Conservation (phyloP, 2,113 vertebrate genomes). For the Megaptera novaeangliae region DNA sequence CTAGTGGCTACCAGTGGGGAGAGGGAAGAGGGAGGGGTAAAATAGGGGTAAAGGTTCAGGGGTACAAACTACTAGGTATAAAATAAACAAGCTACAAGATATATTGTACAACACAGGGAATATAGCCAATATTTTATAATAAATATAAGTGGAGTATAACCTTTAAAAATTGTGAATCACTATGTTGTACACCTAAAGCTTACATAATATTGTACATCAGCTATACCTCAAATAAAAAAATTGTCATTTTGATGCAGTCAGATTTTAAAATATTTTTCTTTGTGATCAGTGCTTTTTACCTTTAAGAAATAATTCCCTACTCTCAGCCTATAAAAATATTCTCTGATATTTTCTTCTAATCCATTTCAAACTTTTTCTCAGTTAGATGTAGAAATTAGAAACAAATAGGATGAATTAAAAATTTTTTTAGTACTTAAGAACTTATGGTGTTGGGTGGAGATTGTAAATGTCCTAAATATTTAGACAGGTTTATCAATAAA, state of each 20-base stretch:
- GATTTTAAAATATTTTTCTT: neutral
- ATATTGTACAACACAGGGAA: no score
- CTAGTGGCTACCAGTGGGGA: neutral
- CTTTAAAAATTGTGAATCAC: no score
- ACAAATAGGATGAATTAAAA: neutral
- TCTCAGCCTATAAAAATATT: neutral
- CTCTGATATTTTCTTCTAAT: neutral
- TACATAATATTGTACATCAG: no score
- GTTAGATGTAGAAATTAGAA: neutral
- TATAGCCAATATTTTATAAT: no score
- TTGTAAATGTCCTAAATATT: neutral
- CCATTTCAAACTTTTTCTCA: neutral
- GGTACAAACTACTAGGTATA: no score
- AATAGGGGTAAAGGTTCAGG: no score
- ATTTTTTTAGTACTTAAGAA: neutral
- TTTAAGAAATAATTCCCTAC: neutral
- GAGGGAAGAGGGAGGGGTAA: no score
- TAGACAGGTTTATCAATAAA: neutral
- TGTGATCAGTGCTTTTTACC: neutral
- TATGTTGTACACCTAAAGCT: no score
- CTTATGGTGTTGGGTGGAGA: neutral
- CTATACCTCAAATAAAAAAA: neutral
- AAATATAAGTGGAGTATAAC: no score
- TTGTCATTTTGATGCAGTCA: neutral
- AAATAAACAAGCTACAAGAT: no score